Base-by-base conservation (phyloP, 2,797 vertebrate species). In the Craterocephalus amniculus region DNA sequence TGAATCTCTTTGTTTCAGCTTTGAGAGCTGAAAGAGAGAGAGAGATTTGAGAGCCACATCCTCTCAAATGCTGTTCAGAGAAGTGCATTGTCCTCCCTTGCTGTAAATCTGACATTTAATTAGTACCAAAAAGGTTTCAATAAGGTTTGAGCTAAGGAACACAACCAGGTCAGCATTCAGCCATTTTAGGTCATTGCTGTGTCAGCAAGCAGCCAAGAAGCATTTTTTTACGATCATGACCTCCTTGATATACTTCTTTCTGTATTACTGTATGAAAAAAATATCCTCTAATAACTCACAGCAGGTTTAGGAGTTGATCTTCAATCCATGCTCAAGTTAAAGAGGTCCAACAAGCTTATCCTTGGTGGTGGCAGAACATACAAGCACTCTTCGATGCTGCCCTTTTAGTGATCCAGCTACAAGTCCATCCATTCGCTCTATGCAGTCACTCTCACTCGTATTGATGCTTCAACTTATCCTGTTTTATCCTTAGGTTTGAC, bases 351-450 rank as follows among this genome's bases (percentile, higher is more conserved):
- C 20, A 18, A 61, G 38, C 27, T 29, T 7, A 13, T 56, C 20
- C 10, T 29, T 22, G 14, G 12, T 22, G 35, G 18, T 31, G 29
- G 20, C 35, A 43, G 34, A n/a, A 12, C 51, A 12, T 65, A 8
- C 56, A 6, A 10, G 32, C 32, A 4, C 32, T 34, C 18, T 20
- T 43, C 36, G 40, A 26, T 55, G 63, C 10, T n/a, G 35, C 27
- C 45, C 31, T 51, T 18, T 35, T 35, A n/a, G 51, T 40, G 63
- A 65, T 55, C 63, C 34, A 55, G 7, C 61, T 16, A 24, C 29
- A 63, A n/a, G 43, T 63, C 14, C 61, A 63, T 14, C 31, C 20
- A 57, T 34, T 31, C 12, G 10, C 55, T 22, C 29, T 43, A 35
- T 49, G 45, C 18, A 34, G 31, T 48, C 38, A 31, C 26, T 38